Evolutionary conservation across 2,797 vertebrate genomes (phyloP).

Genomic region (Enteromius unitaeniatus): DNA sequence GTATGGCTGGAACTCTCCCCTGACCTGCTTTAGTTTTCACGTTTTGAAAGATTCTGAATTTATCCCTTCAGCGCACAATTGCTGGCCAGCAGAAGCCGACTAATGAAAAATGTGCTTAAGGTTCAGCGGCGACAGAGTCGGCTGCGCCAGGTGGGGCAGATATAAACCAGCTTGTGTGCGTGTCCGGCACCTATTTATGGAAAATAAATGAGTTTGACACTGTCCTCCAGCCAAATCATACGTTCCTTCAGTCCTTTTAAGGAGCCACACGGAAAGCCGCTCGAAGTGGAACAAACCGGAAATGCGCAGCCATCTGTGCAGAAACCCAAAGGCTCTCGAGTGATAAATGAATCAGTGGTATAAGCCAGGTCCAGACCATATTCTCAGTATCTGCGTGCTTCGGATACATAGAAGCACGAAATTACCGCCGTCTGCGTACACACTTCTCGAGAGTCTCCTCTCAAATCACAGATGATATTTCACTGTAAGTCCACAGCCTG

Average conservation of each 20-base stretch:
- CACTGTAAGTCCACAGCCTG: slow-evolving; percentile 64
- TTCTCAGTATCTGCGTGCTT: slow-evolving; percentile 53
- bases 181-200: slow-evolving; percentile 61
- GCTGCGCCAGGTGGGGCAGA: slow-evolving; percentile 60
- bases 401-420: slow-evolving; percentile 52
- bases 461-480: slow-evolving; percentile 68
- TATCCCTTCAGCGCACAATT: slow-evolving; percentile 63
- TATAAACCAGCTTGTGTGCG: slow-evolving; percentile 45
- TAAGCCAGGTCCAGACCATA: too few species aligned
- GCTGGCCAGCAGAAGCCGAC: slow-evolving; percentile 55
- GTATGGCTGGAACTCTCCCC: slow-evolving; percentile 47
- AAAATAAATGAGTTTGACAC: slow-evolving; percentile 62
- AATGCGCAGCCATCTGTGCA: slow-evolving; percentile 67
- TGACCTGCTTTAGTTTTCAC: slow-evolving; percentile 48
- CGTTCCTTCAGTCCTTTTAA: slow-evolving; percentile 49
- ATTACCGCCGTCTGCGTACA: slow-evolving; percentile 63
- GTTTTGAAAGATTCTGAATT: slow-evolving; percentile 58
- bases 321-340: slow-evolving; percentile 64
- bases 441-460: slow-evolving; percentile 60
- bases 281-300: slow-evolving; percentile 63
- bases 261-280: slow-evolving; percentile 43
- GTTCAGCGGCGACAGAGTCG: slow-evolving; percentile 59
- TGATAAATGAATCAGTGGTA: slow-evolving; percentile 72
- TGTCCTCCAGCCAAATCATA: slow-evolving; percentile 57
- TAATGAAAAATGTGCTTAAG: slow-evolving; percentile 66